phyloP scores from a whole-genome alignment of 2,797 vertebrate species.

The Semaprochilodus insignis region DNA sequence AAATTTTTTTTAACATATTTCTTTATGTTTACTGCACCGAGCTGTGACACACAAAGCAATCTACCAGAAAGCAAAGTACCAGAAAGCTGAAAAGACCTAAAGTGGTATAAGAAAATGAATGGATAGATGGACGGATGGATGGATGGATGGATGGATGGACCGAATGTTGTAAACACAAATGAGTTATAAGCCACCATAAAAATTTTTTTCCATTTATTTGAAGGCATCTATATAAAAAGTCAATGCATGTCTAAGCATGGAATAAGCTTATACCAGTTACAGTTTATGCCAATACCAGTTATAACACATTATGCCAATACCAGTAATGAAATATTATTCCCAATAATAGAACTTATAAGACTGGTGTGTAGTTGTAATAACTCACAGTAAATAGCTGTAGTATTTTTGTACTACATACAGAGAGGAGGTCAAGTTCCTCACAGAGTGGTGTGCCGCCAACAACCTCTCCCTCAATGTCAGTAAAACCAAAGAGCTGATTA shows the following conservation, averaged over 20 bases:
- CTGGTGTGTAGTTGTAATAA: not conserved
- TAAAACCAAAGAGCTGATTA: too few species aligned
- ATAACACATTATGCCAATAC: not conserved
- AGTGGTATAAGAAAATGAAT: too few species aligned
- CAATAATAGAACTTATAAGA: too few species aligned
- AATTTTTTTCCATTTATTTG: too few species aligned
- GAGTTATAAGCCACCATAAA: not conserved
- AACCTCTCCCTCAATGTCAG: too few species aligned
- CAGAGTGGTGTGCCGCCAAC: too few species aligned
- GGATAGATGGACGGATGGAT: too few species aligned
- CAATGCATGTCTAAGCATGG: not conserved
- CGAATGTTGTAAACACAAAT: not conserved
- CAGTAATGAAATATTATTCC: not conserved
- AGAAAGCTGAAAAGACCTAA: not conserved
- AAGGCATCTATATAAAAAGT: too few species aligned
- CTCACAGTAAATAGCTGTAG: too few species aligned
- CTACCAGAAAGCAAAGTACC: not conserved
- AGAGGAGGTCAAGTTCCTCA: too few species aligned
- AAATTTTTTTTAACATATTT: constrained; percentile 52
- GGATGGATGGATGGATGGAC: too few species aligned
- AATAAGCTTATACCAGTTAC: not conserved
- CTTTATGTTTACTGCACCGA: constrained; percentile 58
- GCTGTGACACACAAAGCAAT: constrained; percentile 38
- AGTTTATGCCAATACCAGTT: not conserved
- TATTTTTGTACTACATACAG: too few species aligned